Evolutionary conservation across 92 coral and sea anemone species (phyloP).

Genomic region (Diadumene lineata): DNA sequence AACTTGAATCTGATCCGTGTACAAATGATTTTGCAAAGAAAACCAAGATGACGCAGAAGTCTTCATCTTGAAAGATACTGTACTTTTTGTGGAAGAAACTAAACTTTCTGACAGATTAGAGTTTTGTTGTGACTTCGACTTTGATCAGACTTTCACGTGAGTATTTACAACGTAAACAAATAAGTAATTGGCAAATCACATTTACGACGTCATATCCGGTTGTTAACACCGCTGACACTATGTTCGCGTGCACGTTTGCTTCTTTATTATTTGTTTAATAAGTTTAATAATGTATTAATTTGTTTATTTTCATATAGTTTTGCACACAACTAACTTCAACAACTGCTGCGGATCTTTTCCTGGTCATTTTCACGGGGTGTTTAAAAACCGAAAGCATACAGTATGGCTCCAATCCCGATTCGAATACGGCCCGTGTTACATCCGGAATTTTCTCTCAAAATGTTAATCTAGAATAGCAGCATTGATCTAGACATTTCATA

Average conservation of each 20-base stretch:
- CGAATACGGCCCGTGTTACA: no score
- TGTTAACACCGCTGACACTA: background rate
- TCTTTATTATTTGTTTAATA: no score
- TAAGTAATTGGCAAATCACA: background rate
- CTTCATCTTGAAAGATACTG: background rate
- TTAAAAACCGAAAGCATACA: no score
- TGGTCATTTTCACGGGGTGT: no score
- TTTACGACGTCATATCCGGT: conserved; percentile 7
- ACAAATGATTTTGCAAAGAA: conserved; percentile 29
- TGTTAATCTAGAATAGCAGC: no score
- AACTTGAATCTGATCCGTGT: conserved; percentile 35
- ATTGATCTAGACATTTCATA: no score
- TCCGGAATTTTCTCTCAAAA: no score
- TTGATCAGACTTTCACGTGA: conserved; percentile 15
- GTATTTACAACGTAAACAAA: conserved; percentile 20
- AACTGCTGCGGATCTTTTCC: no score
- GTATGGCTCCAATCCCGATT: no score
- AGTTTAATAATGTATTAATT: no score
- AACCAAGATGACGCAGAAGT: background rate
- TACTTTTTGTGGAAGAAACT: background rate
- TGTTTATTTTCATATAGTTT: no score
- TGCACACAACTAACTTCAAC: no score
- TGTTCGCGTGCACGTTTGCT: background rate
- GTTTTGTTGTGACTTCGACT: background rate
- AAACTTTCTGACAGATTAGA: background rate